Base-by-base conservation (phyloP, 2,888 invertebrate species). In the Hypomecis atomaria region DNA sequence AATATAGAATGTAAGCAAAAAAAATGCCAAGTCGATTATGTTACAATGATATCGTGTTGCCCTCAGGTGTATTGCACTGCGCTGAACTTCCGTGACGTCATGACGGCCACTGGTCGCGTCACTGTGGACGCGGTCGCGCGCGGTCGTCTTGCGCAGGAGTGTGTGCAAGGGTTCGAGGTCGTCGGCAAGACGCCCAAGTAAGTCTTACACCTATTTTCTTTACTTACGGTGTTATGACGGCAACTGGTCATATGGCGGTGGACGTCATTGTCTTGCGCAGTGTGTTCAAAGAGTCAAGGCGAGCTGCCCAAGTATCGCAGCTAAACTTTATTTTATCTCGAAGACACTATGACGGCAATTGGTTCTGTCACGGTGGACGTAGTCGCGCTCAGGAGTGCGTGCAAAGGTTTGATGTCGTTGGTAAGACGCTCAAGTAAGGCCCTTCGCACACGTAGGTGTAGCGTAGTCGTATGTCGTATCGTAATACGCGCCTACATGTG, bases 11-110 rank as follows among this genome's bases (percentile, higher is more conserved):
- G 23, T 23, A 23, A 23, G 23, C 23, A 23, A 23, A 23, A 23
- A n/a, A 23, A 23, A 23, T 23, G 23, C 23, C 23, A 23, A 23
- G 23, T 23, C 3, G 23, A 1, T 23, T 3, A 23, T 23, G 3
- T 23, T 23, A 23, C 23, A 23, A 23, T 23, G 3, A 2, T 23
- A 23, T 23, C 3, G 23, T 23, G 23, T 23, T 23, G 23, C 5
- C 5, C n/a, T 0, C 81, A 94, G 83, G 94, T 97, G 0, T 94
- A 96, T 76, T 98, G 96, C 80, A 90, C 97, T 0, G 94, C 98
- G 0, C 84, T 99, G 10, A 99, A 99, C 89, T 99, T 99, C 95
- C 95, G 97, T 78, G 99, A 99, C 84, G 93, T 99, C 0, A 99
- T 99, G 99, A 93, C 97, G 0, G 97, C 98, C 0, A 97, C 97